Evolutionary conservation across 2,797 vertebrate species (phyloP), one percentile per base, ranked within the genome.

Genomic region (Denticeps clupeoides): DNA sequence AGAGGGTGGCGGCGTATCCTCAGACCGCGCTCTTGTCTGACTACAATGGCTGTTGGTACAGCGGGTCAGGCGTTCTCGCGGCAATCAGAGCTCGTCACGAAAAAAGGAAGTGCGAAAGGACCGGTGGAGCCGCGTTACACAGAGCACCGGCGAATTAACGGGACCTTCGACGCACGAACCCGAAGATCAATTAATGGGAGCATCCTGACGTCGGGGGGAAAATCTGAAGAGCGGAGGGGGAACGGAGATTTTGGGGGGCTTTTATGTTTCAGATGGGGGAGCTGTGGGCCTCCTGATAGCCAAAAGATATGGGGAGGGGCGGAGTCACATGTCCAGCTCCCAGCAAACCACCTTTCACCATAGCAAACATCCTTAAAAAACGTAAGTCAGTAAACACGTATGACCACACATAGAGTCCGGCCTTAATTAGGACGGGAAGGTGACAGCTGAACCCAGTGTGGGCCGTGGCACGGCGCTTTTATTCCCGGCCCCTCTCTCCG

Each of bases 231-330:
- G 44, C 53, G 26, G 21, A 45, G 23, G 33, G 51, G 48, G 50
- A 50, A 59, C 28, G 42, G 41, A 24, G 38, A 46, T 60, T 58
- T 64, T 64, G 27, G 10, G 7, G 33, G 31, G 31, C 25, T 25
- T 47, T 32, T 40, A 24, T 45, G 16, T 2, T 5, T 21, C 35
- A 7, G 7, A 18, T 38, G 10, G 10, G 38, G 11, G 2, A 21
- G 10, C 10, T 10, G 18, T 38, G 21, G 7, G 33, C 7, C 13
- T 7, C 15, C 31, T 28, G 27, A 45, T 28, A 41, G 47, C 16
- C 33, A 82, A 80, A 77, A 78, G 77, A 89, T 86, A 84, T 68
- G n/a, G 49, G 63, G 25, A 33, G 73, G 65, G 69, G 70, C 75
- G 56, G 41, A 50, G 62, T 58, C 72, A 76, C 69, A 71, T 77